Conservation (phyloP, 2,888 invertebrate genomes). For the Drosophila cognata region DNA sequence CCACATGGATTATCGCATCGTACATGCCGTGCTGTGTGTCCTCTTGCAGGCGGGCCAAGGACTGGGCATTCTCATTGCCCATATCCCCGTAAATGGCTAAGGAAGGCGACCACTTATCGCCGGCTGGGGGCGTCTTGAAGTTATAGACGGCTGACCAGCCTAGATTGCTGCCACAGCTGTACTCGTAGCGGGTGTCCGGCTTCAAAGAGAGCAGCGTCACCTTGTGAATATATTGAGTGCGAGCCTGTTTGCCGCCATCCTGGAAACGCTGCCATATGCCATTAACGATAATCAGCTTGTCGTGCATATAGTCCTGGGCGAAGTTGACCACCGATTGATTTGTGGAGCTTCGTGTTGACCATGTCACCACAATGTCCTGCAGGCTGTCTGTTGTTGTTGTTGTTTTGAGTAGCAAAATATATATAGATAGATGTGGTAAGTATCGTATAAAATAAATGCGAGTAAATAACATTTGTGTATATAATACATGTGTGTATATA, state of each 20-base stretch:
- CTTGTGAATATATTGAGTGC: conserved; percentile 91
- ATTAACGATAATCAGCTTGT: conserved; percentile 84
- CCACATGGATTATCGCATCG: conserved; percentile 95
- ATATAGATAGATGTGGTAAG: neutral
- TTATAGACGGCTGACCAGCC: conserved; percentile 94
- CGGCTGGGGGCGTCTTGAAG: conserved; percentile 90
- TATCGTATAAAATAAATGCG: neutral
- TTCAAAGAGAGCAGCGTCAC: conserved; percentile 88
- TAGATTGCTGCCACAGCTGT: conserved; percentile 91
- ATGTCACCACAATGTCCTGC: conserved; percentile 91
- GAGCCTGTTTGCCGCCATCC: conserved; percentile 89
- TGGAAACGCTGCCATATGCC: conserved; percentile 88
- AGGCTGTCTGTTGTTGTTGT: conserved; percentile 86
- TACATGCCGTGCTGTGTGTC: conserved; percentile 93
- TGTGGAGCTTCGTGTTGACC: conserved; percentile 91
- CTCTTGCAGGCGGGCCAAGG: conserved; percentile 92
- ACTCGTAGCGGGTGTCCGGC: conserved; percentile 90
- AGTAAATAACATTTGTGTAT: neutral
- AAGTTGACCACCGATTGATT: conserved; percentile 90
- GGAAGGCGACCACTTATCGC: conserved; percentile 90
- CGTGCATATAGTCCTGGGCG: conserved; percentile 86
- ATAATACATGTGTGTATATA: neutral
- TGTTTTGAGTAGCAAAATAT: conserved; percentile 60
- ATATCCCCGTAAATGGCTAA: conserved; percentile 97
- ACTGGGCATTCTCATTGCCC: conserved; percentile 95